Percentiles rank a stretch among this genome's conserved stretches.
phyloP scores from a whole-genome alignment of 2,797 vertebrate genomes.

The Darevskia nairensis region DNA sequence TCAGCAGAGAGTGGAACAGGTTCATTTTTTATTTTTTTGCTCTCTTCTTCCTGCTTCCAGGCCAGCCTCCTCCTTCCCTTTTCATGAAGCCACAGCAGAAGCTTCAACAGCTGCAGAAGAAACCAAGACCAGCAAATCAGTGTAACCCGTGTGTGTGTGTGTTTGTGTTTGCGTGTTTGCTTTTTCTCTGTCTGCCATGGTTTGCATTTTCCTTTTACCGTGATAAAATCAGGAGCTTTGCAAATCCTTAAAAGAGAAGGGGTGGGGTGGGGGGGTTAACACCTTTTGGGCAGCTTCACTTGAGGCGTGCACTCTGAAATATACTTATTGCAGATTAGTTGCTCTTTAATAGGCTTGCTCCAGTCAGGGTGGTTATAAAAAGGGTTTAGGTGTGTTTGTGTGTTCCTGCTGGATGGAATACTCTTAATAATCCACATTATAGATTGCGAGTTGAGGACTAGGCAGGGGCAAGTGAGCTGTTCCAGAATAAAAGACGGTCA shows the following conservation, averaged over 20 bases:
- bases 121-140: background rate
- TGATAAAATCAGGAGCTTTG: background rate
- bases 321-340: background rate
- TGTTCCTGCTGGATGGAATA: background rate
- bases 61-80: background rate
- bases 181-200: too few species aligned
- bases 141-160: background rate
- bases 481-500: background rate
- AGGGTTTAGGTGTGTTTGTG: too few species aligned
- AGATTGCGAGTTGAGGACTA: too few species aligned
- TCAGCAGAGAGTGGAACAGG: conserved; percentile 3
- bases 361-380: background rate
- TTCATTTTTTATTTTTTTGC: background rate
- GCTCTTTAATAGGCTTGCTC: background rate
- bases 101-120: background rate
- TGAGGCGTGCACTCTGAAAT: background rate
- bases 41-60: too few species aligned
- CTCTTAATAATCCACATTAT: background rate
- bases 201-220: background rate
- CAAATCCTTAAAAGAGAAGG: background rate
- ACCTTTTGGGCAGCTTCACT: background rate
- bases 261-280: background rate
- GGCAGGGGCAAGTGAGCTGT: background rate
- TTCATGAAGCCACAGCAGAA: background rate
- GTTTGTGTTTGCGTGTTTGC: background rate